Evolutionary conservation across 1,140 invertebrate species (phyloP), one percentile per base, ranked within the genome.

Genomic region (Drosophila takahashii): DNA sequence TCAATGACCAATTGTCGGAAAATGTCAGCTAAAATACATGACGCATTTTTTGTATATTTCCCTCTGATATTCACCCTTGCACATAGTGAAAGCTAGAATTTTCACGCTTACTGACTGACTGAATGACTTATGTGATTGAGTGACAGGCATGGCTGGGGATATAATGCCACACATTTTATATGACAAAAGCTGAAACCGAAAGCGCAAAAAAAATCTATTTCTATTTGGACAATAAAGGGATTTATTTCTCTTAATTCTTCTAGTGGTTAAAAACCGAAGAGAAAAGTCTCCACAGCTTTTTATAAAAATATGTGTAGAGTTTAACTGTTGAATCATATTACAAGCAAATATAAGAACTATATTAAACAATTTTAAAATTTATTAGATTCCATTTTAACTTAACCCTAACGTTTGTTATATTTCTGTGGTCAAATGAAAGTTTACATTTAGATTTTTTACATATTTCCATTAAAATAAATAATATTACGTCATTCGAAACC

Each of bases 171-270:
- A 84, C 45, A 65, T 69, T 67, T 78, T 51, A 15, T 57, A 34
- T 59, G 78, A 86, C 72, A 87, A 83, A 61, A 79, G 69, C 60
- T 69, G 79, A 87, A 87, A 87, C 71, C 26, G 84, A 87, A 87
- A 87, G 83, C 84, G 47, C 15, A 56, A 78, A 66, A 39, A 54
- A 64, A 34, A 42, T 36, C 13, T 45, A 37, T 66, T 22, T 8
- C 65, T 53, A 13, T 44, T 15, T 39, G 15, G 29, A 32, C 62
- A 29, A 67, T n/a, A 71, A 75, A 77, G 50, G 36, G 18, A 34
- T 39, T 45, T 32, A 16, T 4, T 53, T 57, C 34, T 16, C 56
- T 34, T 13, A 37, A 2, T 26, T 22, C 11, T 58, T 27, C 29
- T 37, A n/a, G 27, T 22, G 15, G 11, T 7, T 8, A 13, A 52